A percentile compares a stretch with the other conserved stretches of the same genome.
Conservation (phyloP, 2,797 vertebrate species). For the Neosilurus mollespiculum region DNA sequence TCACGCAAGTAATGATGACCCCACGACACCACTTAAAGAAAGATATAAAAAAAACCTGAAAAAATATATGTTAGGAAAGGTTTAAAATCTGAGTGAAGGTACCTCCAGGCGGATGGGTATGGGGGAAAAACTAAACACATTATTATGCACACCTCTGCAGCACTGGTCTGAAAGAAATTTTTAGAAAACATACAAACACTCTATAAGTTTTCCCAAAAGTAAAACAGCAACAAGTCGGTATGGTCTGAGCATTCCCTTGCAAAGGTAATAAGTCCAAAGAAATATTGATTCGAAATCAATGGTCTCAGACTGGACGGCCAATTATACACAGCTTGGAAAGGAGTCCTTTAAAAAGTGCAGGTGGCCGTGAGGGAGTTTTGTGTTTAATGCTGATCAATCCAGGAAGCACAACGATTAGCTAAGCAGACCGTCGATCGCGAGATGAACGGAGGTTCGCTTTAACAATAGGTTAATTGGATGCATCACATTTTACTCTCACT, state of each 20-base stretch:
- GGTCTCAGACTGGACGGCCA: constrained; percentile 36
- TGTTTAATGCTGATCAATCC: constrained; percentile 48
- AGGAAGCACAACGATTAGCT: constrained; percentile 46
- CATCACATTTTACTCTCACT: neutral
- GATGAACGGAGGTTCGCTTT: neutral
- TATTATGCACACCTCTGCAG: constrained; percentile 46
- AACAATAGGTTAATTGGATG: neutral
- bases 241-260: constrained; percentile 16
- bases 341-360: constrained; percentile 46
- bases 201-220: constrained; percentile 7
- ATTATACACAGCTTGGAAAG: constrained; percentile 43
- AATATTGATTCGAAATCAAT: constrained; percentile 56
- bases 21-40: constrained; percentile 25
- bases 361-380: constrained; percentile 40
- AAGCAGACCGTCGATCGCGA: constrained; percentile 45
- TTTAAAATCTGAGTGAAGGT: constrained; percentile 24
- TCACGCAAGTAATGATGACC: neutral
- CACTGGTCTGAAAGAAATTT: constrained; percentile 29
- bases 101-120: constrained; percentile 23
- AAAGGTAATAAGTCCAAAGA: constrained; percentile 40
- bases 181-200: neutral
- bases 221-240: constrained; percentile 16
- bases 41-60: neutral
- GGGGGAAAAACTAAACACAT: neutral
- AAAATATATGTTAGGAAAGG: constrained; percentile 18